phyloP scores from a whole-genome alignment of 92 coral and sea anemone species.

The Micromussa lordhowensis region DNA sequence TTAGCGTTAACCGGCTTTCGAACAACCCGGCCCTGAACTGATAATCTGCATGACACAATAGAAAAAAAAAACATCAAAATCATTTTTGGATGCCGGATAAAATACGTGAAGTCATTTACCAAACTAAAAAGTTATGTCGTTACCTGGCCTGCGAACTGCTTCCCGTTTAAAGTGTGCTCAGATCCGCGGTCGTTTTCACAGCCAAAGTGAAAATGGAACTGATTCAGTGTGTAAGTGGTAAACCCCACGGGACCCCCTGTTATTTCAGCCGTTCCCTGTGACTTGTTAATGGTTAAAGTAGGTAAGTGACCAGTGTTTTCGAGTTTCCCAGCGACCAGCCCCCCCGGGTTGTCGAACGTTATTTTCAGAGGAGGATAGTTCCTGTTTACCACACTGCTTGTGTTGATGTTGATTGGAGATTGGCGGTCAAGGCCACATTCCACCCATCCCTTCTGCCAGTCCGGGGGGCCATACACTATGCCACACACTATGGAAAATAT shows the following conservation, averaged over 20 bases:
- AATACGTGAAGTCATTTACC: too few species aligned
- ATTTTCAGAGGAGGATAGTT: constrained; percentile 1
- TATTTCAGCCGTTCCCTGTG: constrained; percentile 17
- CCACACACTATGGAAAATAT: too few species aligned
- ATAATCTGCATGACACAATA: too few species aligned
- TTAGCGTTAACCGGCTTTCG: too few species aligned
- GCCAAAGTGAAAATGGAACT: constrained; percentile 64
- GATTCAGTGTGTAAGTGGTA: constrained; percentile 12
- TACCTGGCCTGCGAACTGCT: constrained; percentile 42
- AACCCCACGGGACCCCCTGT: constrained; percentile 36
- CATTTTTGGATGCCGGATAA: neutral
- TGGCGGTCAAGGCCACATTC: constrained; percentile 27
- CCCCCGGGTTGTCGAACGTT: constrained; percentile 24
- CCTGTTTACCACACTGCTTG: neutral
- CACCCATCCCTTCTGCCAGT: constrained; percentile 17
- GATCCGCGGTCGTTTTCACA: constrained; percentile 37
- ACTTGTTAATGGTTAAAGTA: neutral
- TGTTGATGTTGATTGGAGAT: constrained; percentile 48
- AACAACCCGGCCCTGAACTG: too few species aligned
- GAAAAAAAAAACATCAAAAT: too few species aligned
- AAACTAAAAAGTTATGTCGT: neutral
- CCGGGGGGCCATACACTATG: constrained; percentile 35
- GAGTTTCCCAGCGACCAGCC: constrained; percentile 28
- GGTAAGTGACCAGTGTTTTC: constrained; percentile 54
- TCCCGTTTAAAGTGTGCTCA: constrained; percentile 37